phyloP scores from a whole-genome alignment of 2,797 vertebrate species.

The Xerus rutilus region DNA sequence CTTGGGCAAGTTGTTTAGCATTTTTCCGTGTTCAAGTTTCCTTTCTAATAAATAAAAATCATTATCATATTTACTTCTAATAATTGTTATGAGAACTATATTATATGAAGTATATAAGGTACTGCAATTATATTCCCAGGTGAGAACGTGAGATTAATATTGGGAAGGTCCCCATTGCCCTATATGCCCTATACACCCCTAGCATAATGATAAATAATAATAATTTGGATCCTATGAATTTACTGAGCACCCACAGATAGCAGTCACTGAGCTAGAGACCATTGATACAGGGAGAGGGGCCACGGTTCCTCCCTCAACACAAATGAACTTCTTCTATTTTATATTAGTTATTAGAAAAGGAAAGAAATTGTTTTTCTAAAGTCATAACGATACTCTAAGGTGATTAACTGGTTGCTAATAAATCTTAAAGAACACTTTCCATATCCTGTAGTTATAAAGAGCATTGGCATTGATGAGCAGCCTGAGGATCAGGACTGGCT shows the following conservation, averaged over 20 bases:
- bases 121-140: neutral
- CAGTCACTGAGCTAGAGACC: neutral
- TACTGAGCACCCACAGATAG: neutral
- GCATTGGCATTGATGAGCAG: neutral
- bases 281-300: neutral
- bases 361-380: neutral
- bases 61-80: neutral
- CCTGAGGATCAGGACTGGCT: neutral
- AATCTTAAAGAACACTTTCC: neutral
- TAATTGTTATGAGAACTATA: neutral
- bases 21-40: conserved; percentile 16
- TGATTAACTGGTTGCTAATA: neutral
- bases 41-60: neutral
- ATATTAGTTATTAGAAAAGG: neutral
- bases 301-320: neutral
- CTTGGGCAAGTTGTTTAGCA: neutral
- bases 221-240: neutral
- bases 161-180: neutral
- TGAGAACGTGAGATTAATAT: neutral
- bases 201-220: neutral
- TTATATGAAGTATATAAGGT: neutral
- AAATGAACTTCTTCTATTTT: neutral
- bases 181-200: neutral
- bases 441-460: neutral
- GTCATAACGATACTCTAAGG: neutral